Conservation (phyloP, 2,113 vertebrate species). For the Seriola aureovittata region DNA sequence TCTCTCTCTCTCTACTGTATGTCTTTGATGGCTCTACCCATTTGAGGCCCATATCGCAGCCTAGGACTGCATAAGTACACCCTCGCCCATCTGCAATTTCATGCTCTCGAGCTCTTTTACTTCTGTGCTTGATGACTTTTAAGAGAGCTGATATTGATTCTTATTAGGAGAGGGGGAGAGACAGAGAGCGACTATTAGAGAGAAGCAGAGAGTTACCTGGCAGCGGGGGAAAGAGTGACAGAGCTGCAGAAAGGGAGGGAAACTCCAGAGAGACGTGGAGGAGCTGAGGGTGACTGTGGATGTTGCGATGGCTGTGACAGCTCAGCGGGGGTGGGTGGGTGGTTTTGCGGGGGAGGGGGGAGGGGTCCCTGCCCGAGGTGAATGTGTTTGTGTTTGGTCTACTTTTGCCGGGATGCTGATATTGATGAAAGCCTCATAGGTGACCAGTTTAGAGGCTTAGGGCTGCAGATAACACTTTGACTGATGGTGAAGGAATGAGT, state of each 20-base stretch:
- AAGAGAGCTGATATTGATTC: conserved; percentile 74
- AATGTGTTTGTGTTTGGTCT: conserved; percentile 46
- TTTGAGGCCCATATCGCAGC: conserved; percentile 35
- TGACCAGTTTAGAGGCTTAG: conserved; percentile 3
- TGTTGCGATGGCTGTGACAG: conserved; percentile 50
- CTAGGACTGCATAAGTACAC: conserved; percentile 67
- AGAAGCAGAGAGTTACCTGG: conserved; percentile 12
- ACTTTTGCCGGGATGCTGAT: conserved; percentile 39
- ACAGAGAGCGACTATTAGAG: conserved; percentile 25
- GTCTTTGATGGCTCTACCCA: conserved; percentile 9
- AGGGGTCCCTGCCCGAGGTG: conserved; percentile 51
- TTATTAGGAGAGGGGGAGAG: conserved; percentile 60
- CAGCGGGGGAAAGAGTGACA: conserved; percentile 17
- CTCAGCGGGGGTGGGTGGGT: conserved; percentile 38
- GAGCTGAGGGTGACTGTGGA: conserved; percentile 40
- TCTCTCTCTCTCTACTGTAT: neutral
- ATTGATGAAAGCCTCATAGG: conserved; percentile 56
- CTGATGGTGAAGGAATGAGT: neutral
- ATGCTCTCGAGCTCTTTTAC: conserved; percentile 78
- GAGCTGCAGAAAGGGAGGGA: conserved; percentile 21
- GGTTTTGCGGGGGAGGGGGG: conserved; percentile 21
- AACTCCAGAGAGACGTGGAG: conserved; percentile 37
- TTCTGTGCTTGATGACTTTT: conserved; percentile 68
- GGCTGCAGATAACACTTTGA: neutral
- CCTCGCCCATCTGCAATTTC: conserved; percentile 75